Conservation (phyloP, 2,888 invertebrate species). For the Cryptocephalus moraei region DNA sequence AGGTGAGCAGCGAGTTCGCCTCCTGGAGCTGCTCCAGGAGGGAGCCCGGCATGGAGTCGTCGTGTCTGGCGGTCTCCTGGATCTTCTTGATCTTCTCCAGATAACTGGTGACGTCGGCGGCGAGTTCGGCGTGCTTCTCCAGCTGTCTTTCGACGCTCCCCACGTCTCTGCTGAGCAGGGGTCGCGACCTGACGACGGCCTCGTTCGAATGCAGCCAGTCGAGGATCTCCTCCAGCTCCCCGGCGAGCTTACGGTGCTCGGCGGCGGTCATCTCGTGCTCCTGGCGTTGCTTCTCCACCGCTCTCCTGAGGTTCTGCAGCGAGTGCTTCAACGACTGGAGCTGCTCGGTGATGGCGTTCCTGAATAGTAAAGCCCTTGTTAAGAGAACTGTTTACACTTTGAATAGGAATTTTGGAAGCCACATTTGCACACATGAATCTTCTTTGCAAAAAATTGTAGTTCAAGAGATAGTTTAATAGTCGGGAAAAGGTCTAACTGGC, state of each 20-base stretch:
- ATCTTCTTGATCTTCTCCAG: slow-evolving; percentile 52
- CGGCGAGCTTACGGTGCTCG: slow-evolving; percentile 75
- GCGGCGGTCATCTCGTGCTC: slow-evolving; percentile 82
- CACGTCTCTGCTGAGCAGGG: slow-evolving; percentile 66
- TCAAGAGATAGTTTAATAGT: too few relatives aligned
- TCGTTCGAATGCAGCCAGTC: slow-evolving; percentile 79
- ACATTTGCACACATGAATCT: too few relatives aligned
- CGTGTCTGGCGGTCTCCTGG: slow-evolving; percentile 60
- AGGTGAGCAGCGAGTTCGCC: slow-evolving; percentile 65
- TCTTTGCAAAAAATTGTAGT: too few relatives aligned
- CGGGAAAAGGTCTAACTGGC: too few relatives aligned
- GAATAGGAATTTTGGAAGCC: too few relatives aligned
- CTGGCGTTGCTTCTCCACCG: slow-evolving; percentile 76
- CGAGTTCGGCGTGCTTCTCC: slow-evolving; percentile 61
- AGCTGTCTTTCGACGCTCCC: slow-evolving; percentile 73
- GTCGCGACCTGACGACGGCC: slow-evolving; percentile 69
- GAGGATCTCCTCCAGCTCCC: slow-evolving; percentile 72
- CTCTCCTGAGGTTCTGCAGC: slow-evolving; percentile 63
- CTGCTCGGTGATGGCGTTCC: slow-evolving; percentile 80
- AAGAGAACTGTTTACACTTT: too few relatives aligned
- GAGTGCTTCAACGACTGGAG: slow-evolving; percentile 80
- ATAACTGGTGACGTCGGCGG: slow-evolving; percentile 57
- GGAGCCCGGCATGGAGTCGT: slow-evolving; percentile 70
- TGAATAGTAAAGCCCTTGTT: too few relatives aligned
- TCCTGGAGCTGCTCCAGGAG: slow-evolving; percentile 77